Base-by-base conservation (phyloP, 2,888 invertebrate species). In the Ferdinandea cuprea region DNA sequence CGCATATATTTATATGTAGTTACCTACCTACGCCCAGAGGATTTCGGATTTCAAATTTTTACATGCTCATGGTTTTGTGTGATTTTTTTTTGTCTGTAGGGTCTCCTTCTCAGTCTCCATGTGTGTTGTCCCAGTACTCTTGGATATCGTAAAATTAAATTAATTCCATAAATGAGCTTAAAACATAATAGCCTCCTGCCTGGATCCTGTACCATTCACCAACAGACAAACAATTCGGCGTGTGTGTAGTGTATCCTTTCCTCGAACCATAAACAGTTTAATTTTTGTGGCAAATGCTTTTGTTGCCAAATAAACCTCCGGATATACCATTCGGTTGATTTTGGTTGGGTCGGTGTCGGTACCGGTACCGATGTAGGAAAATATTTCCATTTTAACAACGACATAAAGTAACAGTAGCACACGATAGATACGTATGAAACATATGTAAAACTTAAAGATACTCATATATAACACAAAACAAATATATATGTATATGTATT, bases 121-220 rank as follows among this genome's bases (percentile, higher is more conserved):
- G 21, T 28, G 2, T 66, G 30, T 32, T 66, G 30, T 32, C 15
- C 19, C 8, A 25, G 11, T 11, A 15, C 9, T 28, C 30, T 7
- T 21, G 44, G 32, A 72, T 73, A 56, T 63, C 63, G 63, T 73
- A 73, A 73, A 73, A 73, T 63, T 73, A 73, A 73, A 73, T 73
- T 63, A 73, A 73, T 72, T 63, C 61, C 72, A 72, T 72, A 72
- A 72, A 72, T 72, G 61, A 73, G 72, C 72, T 73, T 73, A 73
- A 63, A 73, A 46, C 54, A 63, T 63, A 73, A 73, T 63, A 63
- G 54, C 32, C 71, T 32, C 28, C 32, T 63, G 63, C 54, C 54
- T 25, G 35, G 50, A 61, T 54, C 21, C 42, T n/a, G n/a, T n/a
- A 30, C 30, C 37, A 52, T 13, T 15, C 13, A 69, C 59, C 40